phyloP scores from a whole-genome alignment of 2,797 vertebrate genomes.

The Picus viridis region DNA sequence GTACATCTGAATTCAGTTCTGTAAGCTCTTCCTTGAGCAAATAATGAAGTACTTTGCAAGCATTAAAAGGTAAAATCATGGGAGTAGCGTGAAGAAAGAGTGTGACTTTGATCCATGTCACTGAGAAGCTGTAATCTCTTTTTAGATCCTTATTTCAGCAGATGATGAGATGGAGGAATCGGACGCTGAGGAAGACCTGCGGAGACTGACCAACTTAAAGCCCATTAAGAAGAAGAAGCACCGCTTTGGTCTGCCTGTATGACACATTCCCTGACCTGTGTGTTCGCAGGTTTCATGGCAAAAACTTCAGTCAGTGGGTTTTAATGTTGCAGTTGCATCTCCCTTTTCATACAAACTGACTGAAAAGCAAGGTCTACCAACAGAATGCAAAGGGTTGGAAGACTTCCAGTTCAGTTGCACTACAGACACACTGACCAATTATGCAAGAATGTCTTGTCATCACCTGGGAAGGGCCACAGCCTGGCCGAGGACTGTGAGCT shows the following conservation, averaged over 20 bases:
- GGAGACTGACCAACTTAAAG: conserved; percentile 89
- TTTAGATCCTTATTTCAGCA: conserved; percentile 95
- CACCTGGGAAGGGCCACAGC: background rate
- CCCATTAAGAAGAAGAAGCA: conserved; percentile 93
- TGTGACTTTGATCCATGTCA: background rate
- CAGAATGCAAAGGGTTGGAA: conserved; percentile 39
- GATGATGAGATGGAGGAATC: conserved; percentile 99
- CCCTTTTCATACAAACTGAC: conserved; percentile 64
- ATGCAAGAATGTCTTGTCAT: conserved; percentile 75
- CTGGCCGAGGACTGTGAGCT: background rate
- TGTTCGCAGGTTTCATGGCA: conserved; percentile 16
- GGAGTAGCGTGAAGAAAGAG: background rate
- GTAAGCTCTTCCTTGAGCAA: background rate
- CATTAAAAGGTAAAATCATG: background rate
- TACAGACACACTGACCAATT: conserved; percentile 80
- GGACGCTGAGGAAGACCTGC: conserved; percentile 89
- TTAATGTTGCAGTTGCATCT: conserved; percentile 47
- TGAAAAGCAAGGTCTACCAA: conserved; percentile 21
- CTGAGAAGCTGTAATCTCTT: background rate
- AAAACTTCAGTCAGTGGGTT: conserved; percentile 49
- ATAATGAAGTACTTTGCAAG: background rate
- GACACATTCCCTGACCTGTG: conserved; percentile 74
- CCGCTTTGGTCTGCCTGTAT: conserved; percentile 94
- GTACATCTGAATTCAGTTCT: background rate
- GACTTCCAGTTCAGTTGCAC: conserved; percentile 76